phyloP scores from a whole-genome alignment of 2,888 invertebrate species.

The Pseudococcus longispinus region DNA sequence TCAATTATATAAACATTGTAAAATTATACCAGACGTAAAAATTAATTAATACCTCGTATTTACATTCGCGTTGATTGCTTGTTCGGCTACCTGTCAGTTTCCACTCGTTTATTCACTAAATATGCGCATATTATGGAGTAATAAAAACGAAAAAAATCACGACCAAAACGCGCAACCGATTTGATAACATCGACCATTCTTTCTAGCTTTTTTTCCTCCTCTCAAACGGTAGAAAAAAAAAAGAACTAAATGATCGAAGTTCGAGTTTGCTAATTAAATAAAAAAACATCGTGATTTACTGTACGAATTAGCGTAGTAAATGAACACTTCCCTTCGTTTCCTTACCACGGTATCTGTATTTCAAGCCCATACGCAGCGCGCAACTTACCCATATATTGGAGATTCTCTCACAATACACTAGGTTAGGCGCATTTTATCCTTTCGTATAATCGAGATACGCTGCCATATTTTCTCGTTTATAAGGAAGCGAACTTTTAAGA shows the following conservation, averaged over 20 bases:
- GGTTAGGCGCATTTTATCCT: background rate
- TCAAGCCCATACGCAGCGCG: background rate
- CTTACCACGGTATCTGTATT: too few species aligned
- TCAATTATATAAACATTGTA: constrained; percentile 5
- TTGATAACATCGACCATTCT: constrained; percentile 17
- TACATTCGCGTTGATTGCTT: background rate
- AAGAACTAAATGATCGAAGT: background rate
- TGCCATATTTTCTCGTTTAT: background rate
- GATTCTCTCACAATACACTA: background rate
- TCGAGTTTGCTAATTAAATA: constrained; percentile 30
- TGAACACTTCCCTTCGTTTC: background rate
- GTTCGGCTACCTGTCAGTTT: constrained; percentile 30
- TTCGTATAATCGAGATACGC: background rate
- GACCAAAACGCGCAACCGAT: background rate
- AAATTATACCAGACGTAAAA: background rate
- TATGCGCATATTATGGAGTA: constrained; percentile 35
- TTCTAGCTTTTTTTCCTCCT: background rate
- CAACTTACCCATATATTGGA: background rate
- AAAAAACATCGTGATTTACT: constrained; percentile 21
- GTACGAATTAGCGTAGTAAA: constrained; percentile 18
- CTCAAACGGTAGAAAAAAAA: background rate
- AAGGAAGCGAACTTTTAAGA: background rate
- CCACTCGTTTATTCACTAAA: background rate
- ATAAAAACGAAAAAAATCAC: constrained; percentile 21
- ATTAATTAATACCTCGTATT: constrained; percentile 9